Percentiles rank a stretch among this genome's conserved stretches.
Conservation (phyloP, 2,888 invertebrate species). For the Cheilosia variabilis region DNA sequence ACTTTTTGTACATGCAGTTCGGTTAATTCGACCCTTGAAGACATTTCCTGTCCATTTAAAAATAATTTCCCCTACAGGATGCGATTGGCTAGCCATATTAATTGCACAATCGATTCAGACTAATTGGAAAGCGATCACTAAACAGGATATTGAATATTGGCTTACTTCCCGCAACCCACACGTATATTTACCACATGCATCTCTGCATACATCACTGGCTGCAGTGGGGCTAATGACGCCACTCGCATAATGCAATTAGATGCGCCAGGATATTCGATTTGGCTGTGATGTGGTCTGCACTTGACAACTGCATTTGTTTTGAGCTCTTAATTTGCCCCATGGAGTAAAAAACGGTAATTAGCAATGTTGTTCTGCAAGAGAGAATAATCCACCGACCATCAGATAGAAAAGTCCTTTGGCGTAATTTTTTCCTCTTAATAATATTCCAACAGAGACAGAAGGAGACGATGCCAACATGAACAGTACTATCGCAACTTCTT, state of each 20-base stretch:
- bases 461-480: neutral
- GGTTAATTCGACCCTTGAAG: slow-evolving; percentile 1
- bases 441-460: neutral
- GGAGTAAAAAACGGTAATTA: slow-evolving; percentile 6
- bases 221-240: neutral
- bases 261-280: slow-evolving; percentile 4
- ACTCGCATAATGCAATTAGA: neutral
- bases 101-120: neutral
- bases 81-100: neutral
- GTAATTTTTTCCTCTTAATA: slow-evolving; percentile 9
- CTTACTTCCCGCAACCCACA: neutral
- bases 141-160: slow-evolving; percentile 11
- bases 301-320: slow-evolving; percentile 6
- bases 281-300: neutral
- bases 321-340: slow-evolving; percentile 2
- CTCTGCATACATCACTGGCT: neutral
- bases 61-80: slow-evolving; percentile 10
- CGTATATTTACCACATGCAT: neutral
- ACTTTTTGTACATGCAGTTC: neutral
- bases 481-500: neutral
- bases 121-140: slow-evolving; percentile 13
- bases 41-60: slow-evolving; percentile 9
- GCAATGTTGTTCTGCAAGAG: slow-evolving; percentile 10
- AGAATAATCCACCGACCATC: neutral
- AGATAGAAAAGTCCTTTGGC: neutral